These are phyloP conservation scores for Macropis europaea DNA, from an alignment of 2,888 invertebrate genomes.

Conservation along the genomic window DNA sequence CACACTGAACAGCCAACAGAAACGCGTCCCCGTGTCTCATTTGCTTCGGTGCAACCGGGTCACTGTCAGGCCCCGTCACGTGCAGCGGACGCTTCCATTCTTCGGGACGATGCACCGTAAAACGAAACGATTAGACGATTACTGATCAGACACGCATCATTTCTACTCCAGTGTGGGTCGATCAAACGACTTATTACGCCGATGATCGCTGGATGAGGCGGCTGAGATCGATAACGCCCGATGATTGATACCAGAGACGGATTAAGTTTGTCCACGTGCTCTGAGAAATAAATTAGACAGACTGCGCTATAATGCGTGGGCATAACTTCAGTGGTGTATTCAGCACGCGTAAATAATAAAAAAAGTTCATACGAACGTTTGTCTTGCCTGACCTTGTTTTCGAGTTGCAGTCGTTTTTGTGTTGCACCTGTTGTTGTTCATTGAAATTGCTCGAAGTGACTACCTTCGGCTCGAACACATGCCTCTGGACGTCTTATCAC, in stretches of 20 bases:
- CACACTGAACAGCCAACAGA: constrained; percentile 59
- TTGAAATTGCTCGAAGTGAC: too few species aligned
- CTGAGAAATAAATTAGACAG: too few species aligned
- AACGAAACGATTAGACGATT: constrained; percentile 29
- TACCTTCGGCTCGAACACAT: too few species aligned
- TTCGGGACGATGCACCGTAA: constrained; percentile 18
- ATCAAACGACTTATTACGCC: not conserved
- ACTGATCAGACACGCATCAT: constrained; percentile 16
- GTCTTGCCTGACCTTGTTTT: too few species aligned
- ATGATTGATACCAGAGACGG: not conserved
- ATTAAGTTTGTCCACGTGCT: too few species aligned
- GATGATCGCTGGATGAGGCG: not conserved
- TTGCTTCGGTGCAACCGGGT: constrained; percentile 58
- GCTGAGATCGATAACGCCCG: not conserved
- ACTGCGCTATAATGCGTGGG: too few species aligned
- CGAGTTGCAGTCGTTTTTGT: too few species aligned
- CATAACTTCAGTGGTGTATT: too few species aligned
- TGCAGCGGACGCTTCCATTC: constrained; percentile 6
- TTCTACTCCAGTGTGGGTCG: not conserved
- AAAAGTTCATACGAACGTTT: too few species aligned
- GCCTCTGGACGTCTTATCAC: too few species aligned
- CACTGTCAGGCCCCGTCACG: constrained; percentile 53
- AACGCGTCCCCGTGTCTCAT: constrained; percentile 46
- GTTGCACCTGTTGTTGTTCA: too few species aligned
- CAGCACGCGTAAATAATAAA: too few species aligned